Conservation (phyloP, 2,113 vertebrate genomes). For the Nothocercus julius region DNA sequence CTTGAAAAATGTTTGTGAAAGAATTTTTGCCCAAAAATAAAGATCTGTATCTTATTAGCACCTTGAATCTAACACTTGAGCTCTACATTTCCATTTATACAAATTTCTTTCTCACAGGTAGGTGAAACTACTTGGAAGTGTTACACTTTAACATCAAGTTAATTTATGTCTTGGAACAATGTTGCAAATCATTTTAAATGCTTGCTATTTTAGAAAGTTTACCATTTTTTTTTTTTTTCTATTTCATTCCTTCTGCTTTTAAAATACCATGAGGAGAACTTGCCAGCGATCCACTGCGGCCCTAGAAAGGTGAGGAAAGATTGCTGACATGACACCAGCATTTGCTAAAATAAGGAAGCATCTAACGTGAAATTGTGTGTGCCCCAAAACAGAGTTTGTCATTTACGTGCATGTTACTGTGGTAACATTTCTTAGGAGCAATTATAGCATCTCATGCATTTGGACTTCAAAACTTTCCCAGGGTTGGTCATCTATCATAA, state of each 20-base stretch:
- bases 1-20: not conserved
- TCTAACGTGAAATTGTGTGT: not conserved
- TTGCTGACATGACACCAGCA: not conserved
- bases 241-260: not conserved
- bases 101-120: not conserved
- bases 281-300: not conserved
- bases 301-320: not conserved
- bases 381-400: not conserved
- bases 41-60: not conserved
- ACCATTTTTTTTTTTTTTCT: not conserved
- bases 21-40: not conserved
- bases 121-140: not conserved
- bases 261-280: not conserved
- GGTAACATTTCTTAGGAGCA: not conserved
- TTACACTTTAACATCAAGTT: not conserved
- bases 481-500: not conserved
- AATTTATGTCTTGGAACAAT: not conserved
- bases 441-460: accelerated
- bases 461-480: not conserved
- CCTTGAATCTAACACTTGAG: not conserved
- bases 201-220: not conserved
- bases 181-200: not conserved
- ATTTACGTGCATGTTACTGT: accelerated
- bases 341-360: not conserved
- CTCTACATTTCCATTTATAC: not conserved